Evolutionary conservation across 2,888 invertebrate species (phyloP), one percentile per base, ranked within the genome.

Genomic region (Mellilla xanthometata): DNA sequence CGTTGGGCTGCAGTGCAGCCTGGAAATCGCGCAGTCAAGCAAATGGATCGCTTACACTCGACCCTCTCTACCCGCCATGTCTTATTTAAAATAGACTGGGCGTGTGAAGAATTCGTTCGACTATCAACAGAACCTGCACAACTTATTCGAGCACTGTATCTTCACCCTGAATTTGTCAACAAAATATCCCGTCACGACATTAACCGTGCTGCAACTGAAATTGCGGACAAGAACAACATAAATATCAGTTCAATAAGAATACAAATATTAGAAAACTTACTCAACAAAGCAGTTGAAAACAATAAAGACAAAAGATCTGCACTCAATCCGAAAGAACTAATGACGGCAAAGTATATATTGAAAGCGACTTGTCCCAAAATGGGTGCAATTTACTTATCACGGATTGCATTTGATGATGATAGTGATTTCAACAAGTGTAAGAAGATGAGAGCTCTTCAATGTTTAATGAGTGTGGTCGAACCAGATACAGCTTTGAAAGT

Each of bases 291-390:
- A 6, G 59, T 64, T 12, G 66, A 72, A 56, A 72, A 73, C 39
- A 75, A 65, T 22, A 76, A 72, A 42, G 62, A 56, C 39, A 75
- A 73, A 58, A 57, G 56, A 41, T 62, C 72, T 1, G 74, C 78
- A 30, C 66, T 90, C 23, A 74, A 73, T 49, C 73, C 67, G 26
- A 80, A 69, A 56, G 82, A 83, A 51, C 70, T 90, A 50, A 76
- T 83, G 62, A 90, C 76, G 32, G 88, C 86, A 10, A 90, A 90
- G 61, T 90, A 88, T 61, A 89, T 90, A 60, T 63, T 90, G 11
- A 88, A 83, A 69, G 90, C 87, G 38, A 89, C 90, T 10, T 89
- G 90, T 57, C 83, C 87, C 10, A 90, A 88, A 76, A 87, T 90
- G 86, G 84, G 87, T 2, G 90, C 89, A 8, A 85, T 90, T 54